Base-by-base conservation (phyloP, 2,113 vertebrate genomes). In the Apodemus sylvaticus region DNA sequence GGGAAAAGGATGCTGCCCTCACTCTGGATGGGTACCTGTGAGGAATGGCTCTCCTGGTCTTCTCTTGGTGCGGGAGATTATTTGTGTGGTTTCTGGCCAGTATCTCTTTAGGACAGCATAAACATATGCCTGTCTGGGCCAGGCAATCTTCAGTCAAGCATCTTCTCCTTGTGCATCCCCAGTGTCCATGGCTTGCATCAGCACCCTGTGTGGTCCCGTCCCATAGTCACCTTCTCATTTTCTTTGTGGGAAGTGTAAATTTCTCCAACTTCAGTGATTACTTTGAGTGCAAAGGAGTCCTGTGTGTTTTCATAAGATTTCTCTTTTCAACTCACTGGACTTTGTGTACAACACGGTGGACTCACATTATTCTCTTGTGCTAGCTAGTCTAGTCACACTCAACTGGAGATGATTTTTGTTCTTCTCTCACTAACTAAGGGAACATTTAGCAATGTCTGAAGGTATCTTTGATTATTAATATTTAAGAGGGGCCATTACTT, bases 351-450 rank as follows among this genome's bases (percentile, higher is more conserved):
- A n/a, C 24, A 19, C 87, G 24, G 11, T 81, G 5, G 89, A 9
- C 24, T 79, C 94, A 19, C 22, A 64, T 68, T 91, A 20, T 31
- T 93, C 11, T 55, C 48, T 85, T 77, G 7, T 60, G 31, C 70
- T 86, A 94, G 36, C 73, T 68, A 91, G 73, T 66, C 68, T 11
- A 85, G 3, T 74, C 58, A 36, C 83, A 96, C 48, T 94, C 60
- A 81, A 73, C 7, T 51, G 8, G 53, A 82, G 29, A 45, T 94
- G 48, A 93, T 77, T 83, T n/a, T 87, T 90, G 4, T 7, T 19
- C 48, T 77, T 12, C 29, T 66, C 53, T 29, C 13, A 36, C n/a
- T 7, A 36, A 34, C 22, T 70, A 9, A 36, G 20, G 79, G 26
- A 26, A 85, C 20, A 86, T 90, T 92, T 86, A 60, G 10, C 51